Evolutionary conservation across 1,140 invertebrate species (phyloP).

Genomic region (Drosophila funebris): DNA sequence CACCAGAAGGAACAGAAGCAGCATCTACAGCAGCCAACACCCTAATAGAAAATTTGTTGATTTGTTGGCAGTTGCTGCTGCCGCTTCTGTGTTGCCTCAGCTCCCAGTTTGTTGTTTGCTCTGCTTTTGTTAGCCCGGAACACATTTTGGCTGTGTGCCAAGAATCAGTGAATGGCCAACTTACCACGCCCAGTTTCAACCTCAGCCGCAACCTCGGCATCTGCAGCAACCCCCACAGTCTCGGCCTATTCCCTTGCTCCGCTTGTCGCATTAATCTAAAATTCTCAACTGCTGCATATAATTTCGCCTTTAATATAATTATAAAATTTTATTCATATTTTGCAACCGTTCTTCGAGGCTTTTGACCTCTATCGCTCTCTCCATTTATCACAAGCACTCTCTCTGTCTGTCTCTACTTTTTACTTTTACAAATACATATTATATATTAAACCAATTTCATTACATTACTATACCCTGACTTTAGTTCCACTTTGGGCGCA

Average conservation of each 20-base stretch:
- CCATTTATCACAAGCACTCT: not conserved
- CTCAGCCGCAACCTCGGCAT: not conserved
- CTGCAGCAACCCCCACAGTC: not conserved
- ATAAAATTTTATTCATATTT: slow-evolving; percentile 27
- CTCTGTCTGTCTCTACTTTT: not conserved
- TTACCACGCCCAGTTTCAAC: slow-evolving; percentile 13
- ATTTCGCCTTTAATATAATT: slow-evolving; percentile 27
- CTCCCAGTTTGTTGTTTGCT: slow-evolving; percentile 20
- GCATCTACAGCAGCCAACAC: slow-evolving; percentile 5
- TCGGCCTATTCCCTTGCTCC: not conserved
- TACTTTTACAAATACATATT: not conserved
- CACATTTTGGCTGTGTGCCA: slow-evolving; percentile 43
- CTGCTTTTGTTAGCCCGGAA: slow-evolving; percentile 38
- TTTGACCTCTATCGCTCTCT: not conserved
- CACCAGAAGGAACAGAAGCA: not conserved
- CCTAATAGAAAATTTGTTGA: slow-evolving; percentile 30
- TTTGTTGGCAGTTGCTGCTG: slow-evolving; percentile 26
- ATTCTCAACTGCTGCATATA: slow-evolving; percentile 18
- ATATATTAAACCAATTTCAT: slow-evolving; percentile 44
- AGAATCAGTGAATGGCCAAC: slow-evolving; percentile 13
- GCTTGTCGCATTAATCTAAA: slow-evolving; percentile 41
- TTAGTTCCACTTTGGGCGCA: not conserved
- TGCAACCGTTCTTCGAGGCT: not conserved
- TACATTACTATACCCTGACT: slow-evolving; percentile 20
- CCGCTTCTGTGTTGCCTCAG: slow-evolving; percentile 34